phyloP scores from a whole-genome alignment of 2,113 vertebrate species.

The Conger conger region DNA sequence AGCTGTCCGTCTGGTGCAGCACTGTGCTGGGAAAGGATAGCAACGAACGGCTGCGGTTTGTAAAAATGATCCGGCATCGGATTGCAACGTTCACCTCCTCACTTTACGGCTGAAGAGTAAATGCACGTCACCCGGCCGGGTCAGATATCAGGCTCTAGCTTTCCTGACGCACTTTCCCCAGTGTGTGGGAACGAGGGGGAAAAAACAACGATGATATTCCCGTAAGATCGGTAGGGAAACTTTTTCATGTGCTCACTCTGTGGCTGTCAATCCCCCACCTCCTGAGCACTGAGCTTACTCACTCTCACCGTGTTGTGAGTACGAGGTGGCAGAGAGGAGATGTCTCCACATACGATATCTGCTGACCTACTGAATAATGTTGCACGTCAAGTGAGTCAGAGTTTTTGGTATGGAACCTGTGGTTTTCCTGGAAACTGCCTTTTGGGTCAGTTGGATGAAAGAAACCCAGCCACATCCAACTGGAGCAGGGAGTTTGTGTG shows the following conservation, averaged over 20 bases:
- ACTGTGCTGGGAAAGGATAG: neutral
- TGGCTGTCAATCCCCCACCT: neutral
- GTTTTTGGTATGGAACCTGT: neutral
- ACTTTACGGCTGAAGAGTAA: neutral
- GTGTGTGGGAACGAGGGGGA: too few relatives aligned
- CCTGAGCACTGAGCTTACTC: neutral
- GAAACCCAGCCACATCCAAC: neutral
- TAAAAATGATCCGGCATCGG: neutral
- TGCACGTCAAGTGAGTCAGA: neutral
- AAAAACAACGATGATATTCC: slow-evolving; percentile 5
- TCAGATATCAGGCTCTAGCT: neutral
- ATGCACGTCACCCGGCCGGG: neutral
- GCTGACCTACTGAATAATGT: neutral
- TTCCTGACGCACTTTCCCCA: slow-evolving; percentile 16
- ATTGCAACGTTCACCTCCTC: slow-evolving; percentile 6
- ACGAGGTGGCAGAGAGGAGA: neutral
- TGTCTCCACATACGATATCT: neutral
- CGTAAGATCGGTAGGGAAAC: neutral
- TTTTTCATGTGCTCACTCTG: neutral
- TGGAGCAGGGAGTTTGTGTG: neutral
- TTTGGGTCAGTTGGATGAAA: neutral
- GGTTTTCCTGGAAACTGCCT: neutral
- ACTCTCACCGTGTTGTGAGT: neutral
- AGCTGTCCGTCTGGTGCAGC: neutral
- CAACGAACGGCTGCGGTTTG: neutral